phyloP scores from a whole-genome alignment of 2,888 invertebrate species.

The Aporophyla nigra region DNA sequence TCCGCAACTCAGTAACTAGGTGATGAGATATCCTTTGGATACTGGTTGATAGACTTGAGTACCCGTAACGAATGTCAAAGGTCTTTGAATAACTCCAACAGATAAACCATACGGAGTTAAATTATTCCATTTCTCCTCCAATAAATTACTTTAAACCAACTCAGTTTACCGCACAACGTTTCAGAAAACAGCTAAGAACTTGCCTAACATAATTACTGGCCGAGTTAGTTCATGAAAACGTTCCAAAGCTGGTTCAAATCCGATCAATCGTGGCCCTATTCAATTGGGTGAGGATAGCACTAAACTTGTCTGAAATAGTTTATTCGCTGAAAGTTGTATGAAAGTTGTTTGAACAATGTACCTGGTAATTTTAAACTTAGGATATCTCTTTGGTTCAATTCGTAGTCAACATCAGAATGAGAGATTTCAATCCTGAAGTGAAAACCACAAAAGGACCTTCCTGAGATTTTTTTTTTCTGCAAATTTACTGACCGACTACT shows the following conservation, averaged over 20 bases:
- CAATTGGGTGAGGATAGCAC: constrained; percentile 30
- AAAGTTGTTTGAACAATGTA: constrained; percentile 11
- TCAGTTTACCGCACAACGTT: not conserved
- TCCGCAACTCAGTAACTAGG: too few species aligned
- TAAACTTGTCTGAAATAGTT: constrained; percentile 34
- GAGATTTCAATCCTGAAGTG: not conserved
- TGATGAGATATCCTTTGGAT: too few species aligned
- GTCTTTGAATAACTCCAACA: not conserved
- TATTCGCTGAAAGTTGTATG: constrained; percentile 30
- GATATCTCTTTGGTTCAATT: too few species aligned
- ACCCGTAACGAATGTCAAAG: too few species aligned
- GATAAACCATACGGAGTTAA: not conserved
- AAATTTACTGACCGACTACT: not conserved
- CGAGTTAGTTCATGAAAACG: constrained; percentile 43
- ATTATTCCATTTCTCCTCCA: not conserved
- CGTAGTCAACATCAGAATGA: not conserved
- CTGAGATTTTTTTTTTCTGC: not conserved
- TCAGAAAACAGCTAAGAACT: constrained; percentile 20
- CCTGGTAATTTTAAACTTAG: not conserved
- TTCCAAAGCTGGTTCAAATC: constrained; percentile 41
- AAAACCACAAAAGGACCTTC: not conserved
- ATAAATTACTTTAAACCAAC: constrained; percentile 2
- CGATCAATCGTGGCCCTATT: constrained; percentile 48
- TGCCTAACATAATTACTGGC: constrained; percentile 34
- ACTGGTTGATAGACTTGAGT: too few species aligned